Conservation (phyloP, 2,113 vertebrate species). For the Sturnus vulgaris region DNA sequence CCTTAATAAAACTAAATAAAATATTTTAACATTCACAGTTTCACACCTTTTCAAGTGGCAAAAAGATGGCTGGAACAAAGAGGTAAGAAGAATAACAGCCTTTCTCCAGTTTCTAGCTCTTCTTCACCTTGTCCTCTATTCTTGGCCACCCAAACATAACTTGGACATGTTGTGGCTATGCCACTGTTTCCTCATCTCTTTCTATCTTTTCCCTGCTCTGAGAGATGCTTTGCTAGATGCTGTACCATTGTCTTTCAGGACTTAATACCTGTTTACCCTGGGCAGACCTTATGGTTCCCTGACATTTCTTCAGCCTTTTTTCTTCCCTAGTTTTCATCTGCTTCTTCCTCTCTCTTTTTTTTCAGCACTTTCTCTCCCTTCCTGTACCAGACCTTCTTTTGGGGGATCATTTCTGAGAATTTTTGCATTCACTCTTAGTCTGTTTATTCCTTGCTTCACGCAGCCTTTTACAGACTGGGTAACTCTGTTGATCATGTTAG, state of each 20-base stretch:
- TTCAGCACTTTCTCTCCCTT: neutral
- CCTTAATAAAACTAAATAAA: neutral
- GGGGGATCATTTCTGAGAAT: neutral
- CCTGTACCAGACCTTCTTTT: neutral
- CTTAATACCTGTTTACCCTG: neutral
- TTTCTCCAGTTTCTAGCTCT: neutral
- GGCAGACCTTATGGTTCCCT: neutral
- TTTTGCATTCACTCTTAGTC: neutral
- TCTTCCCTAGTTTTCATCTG: neutral
- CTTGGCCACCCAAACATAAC: neutral
- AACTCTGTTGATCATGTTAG: neutral
- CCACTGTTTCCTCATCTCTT: neutral
- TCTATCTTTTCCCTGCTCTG: neutral
- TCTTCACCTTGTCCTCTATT: fast-evolving
- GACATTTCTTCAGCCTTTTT: neutral
- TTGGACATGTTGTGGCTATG: neutral
- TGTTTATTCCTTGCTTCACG: fast-evolving
- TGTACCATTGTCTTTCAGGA: neutral
- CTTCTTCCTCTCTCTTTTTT: neutral
- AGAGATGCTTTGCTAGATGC: neutral
- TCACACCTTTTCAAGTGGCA: neutral
- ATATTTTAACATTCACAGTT: neutral
- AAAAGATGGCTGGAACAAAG: neutral
- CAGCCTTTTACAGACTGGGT: neutral
- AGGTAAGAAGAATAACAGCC: fast-evolving